A percentile compares a stretch with the other conserved stretches of the same genome.
These are phyloP conservation scores for Silurus lanzhouensis DNA, from an alignment of 2,797 vertebrate species.

Conservation along the genomic window DNA sequence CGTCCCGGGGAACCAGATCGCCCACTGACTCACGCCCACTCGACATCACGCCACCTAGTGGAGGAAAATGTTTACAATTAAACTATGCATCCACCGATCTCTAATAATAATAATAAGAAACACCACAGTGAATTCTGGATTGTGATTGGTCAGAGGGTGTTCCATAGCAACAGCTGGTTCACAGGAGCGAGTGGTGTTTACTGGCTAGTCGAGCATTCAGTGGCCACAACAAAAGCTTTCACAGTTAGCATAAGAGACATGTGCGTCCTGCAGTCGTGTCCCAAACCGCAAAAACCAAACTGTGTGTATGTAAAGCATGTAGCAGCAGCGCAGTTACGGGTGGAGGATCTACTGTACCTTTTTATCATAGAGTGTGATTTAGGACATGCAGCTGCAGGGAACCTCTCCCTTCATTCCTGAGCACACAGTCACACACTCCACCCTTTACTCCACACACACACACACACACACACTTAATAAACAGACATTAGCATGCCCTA, in stretches of 20 bases:
- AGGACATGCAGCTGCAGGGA: conserved; percentile 66
- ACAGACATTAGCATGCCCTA: conserved; percentile 40
- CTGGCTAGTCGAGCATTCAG: not conserved
- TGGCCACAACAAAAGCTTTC: not conserved
- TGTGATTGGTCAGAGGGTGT: not conserved
- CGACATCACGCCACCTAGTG: conserved; percentile 71
- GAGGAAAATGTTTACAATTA: conserved; percentile 21
- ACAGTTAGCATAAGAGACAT: conserved; percentile 1
- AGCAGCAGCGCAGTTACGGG: not conserved
- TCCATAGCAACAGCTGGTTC: not conserved
- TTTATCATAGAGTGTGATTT: conserved; percentile 39
- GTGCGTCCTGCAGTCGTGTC: not conserved
- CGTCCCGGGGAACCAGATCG: conserved; percentile 76
- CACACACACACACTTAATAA: conserved; percentile 46
- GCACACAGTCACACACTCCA: conserved; percentile 48
- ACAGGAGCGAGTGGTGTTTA: not conserved
- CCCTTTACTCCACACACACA: conserved; percentile 19
- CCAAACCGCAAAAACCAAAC: conserved; percentile 6
- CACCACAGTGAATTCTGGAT: not conserved
- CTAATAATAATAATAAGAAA: not conserved
- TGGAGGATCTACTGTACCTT: not conserved
- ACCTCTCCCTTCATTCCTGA: conserved; percentile 78
- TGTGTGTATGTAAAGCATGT: not conserved
- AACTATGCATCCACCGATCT: not conserved
- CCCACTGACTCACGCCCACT: conserved; percentile 72